These are phyloP conservation scores for Seira sanloemensis DNA, from an alignment of 2,888 invertebrate genomes.

Conservation along the genomic window DNA sequence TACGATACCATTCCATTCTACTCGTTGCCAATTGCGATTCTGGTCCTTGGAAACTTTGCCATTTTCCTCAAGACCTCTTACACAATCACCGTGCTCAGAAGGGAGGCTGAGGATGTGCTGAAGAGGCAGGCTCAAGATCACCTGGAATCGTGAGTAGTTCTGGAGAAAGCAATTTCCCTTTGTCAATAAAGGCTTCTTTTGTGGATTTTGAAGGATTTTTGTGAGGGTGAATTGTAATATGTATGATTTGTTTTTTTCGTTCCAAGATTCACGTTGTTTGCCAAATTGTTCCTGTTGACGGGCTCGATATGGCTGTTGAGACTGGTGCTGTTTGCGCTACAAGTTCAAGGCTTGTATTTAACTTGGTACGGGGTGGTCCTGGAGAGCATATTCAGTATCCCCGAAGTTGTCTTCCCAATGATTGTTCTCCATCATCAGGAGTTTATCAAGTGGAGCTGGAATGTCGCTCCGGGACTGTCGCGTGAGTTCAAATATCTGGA, in stretches of 20 bases:
- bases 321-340: constrained; percentile 45
- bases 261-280: constrained; percentile 57
- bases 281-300: constrained; percentile 62
- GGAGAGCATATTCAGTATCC: constrained; percentile 55
- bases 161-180: background rate
- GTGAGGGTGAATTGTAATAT: too few species aligned
- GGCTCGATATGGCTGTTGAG: constrained; percentile 63
- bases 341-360: constrained; percentile 57
- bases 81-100: constrained; percentile 49
- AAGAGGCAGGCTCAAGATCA: constrained; percentile 48
- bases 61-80: constrained; percentile 58
- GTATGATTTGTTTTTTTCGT: constrained; percentile 7
- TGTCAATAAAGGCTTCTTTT: background rate
- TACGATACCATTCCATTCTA: constrained; percentile 49
- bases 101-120: constrained; percentile 52
- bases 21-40: constrained; percentile 41
- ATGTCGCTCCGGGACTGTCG: constrained; percentile 39
- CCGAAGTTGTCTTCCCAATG: constrained; percentile 61
- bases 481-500: constrained; percentile 35
- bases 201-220: background rate
- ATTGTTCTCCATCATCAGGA: constrained; percentile 56
- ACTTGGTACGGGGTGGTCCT: constrained; percentile 60
- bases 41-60: constrained; percentile 57
- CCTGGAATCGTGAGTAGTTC: constrained; percentile 57
- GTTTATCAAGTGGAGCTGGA: constrained; percentile 60